Percentiles rank a stretch among this genome's conserved stretches.
phyloP scores from a whole-genome alignment of 2,888 invertebrate species.

The Tenthredo notha region DNA sequence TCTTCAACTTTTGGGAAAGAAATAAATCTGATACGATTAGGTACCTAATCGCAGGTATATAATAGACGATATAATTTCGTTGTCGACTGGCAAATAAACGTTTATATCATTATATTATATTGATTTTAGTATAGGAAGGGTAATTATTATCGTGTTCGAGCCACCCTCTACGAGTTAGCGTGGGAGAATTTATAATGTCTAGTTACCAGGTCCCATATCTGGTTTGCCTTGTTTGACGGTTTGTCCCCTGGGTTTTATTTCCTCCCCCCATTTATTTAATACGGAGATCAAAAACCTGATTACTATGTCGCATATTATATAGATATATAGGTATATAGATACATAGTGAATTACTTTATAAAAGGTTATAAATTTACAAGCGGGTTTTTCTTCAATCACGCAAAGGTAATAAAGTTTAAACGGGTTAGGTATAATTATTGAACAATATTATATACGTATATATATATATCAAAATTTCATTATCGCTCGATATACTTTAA shows the following conservation, averaged over 20 bases:
- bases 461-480: neutral
- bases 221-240: neutral
- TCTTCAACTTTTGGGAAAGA: no score
- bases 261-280: neutral
- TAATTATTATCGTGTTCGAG: neutral
- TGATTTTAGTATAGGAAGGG: slow-evolving; percentile 10
- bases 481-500: neutral
- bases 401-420: neutral
- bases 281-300: neutral
- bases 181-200: slow-evolving; percentile 23
- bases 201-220: neutral
- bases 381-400: slow-evolving; percentile 4
- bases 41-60: no score
- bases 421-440: neutral
- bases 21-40: no score
- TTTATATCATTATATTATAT: neutral
- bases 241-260: neutral
- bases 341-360: neutral
- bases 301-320: neutral
- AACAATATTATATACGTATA: neutral
- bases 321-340: neutral
- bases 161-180: neutral
- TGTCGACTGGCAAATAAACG: no score
- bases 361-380: neutral
- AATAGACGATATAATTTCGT: no score